These are phyloP conservation scores for Conistra vaccinii DNA, from an alignment of 2,888 invertebrate genomes.

Conservation along the genomic window DNA sequence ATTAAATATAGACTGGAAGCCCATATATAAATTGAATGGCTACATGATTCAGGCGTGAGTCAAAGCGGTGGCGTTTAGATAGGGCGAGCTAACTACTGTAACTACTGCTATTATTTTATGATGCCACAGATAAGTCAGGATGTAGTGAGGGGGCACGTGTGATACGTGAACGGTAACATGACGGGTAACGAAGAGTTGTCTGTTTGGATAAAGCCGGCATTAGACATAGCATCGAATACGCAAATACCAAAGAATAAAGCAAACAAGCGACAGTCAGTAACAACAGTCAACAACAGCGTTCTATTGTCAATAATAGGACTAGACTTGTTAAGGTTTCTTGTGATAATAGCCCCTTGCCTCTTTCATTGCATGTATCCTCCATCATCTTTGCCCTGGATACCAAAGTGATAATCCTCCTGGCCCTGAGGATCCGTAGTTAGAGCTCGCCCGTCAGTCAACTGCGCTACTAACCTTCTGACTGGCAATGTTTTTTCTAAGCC, in stretches of 20 bases:
- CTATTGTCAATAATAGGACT: no score
- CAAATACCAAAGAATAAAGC: neutral
- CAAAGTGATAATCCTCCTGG: no score
- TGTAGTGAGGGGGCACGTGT: conserved; percentile 37
- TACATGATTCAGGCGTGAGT: conserved; percentile 78
- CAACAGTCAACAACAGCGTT: neutral
- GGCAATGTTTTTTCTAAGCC: neutral
- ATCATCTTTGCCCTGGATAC: neutral
- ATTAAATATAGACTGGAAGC: conserved; percentile 30
- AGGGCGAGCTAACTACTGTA: conserved; percentile 75
- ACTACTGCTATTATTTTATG: conserved; percentile 84
- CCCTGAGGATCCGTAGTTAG: neutral
- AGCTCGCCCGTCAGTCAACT: neutral
- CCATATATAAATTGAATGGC: conserved; percentile 51
- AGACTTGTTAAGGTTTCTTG: neutral
- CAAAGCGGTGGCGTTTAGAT: conserved; percentile 77
- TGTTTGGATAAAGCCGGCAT: neutral
- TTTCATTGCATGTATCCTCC: neutral
- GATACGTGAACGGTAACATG: conserved; percentile 3
- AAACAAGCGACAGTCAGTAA: neutral
- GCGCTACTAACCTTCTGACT: neutral
- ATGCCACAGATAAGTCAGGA: conserved; percentile 58
- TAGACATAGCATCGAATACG: neutral
- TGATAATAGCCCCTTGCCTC: neutral
- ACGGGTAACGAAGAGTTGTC: neutral